Conservation (phyloP, 2,888 invertebrate genomes). For the Osedax fenrisi region DNA sequence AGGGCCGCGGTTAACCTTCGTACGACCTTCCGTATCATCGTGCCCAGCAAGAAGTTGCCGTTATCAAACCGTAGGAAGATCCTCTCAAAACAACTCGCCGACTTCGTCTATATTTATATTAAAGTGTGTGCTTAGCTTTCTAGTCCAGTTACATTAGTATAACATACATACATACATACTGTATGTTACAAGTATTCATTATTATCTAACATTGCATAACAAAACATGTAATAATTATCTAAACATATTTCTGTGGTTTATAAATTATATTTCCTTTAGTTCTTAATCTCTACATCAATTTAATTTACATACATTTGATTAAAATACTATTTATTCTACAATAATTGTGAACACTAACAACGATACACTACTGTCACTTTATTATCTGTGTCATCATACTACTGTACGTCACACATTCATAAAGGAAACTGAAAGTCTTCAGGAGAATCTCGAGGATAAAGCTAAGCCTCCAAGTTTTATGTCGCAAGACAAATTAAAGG, state of each 20-base stretch:
- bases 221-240: neutral
- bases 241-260: neutral
- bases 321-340: too few relatives aligned
- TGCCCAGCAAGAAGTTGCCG: slow-evolving; percentile 47
- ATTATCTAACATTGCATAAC: too few relatives aligned
- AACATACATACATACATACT: neutral
- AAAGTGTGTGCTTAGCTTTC: slow-evolving; percentile 39
- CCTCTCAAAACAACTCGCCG: slow-evolving; percentile 49
- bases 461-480: slow-evolving; percentile 34
- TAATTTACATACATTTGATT: too few relatives aligned
- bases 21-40: slow-evolving; percentile 47
- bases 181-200: too few relatives aligned
- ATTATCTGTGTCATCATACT: too few relatives aligned
- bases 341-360: too few relatives aligned
- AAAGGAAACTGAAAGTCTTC: slow-evolving; percentile 47
- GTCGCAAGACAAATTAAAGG: slow-evolving; percentile 39
- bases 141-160: neutral
- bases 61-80: slow-evolving; percentile 46
- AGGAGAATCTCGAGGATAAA: slow-evolving; percentile 38
- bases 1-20: slow-evolving; percentile 50
- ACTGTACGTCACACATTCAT: too few relatives aligned
- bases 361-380: too few relatives aligned
- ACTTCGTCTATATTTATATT: slow-evolving; percentile 50
- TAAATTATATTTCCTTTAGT: neutral
- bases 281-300: too few relatives aligned